A percentile compares a stretch with the other conserved stretches of the same genome.
Conservation (phyloP, 2,888 invertebrate genomes). For the Hartigia nigra region DNA sequence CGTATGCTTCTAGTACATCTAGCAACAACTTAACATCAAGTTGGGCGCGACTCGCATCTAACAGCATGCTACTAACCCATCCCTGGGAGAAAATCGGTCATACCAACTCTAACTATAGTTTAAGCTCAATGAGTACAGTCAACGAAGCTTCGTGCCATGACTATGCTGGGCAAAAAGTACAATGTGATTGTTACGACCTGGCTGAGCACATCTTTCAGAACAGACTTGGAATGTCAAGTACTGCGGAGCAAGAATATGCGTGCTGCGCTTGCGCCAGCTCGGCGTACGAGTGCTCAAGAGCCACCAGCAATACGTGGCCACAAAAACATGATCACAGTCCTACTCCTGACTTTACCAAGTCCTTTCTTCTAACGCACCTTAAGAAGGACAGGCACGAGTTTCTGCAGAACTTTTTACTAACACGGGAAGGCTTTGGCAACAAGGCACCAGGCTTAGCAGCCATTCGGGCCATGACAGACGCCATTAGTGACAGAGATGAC, state of each 20-base stretch:
- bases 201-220: slow-evolving; percentile 28
- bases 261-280: background rate
- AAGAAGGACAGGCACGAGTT: slow-evolving; percentile 46
- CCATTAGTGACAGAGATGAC: slow-evolving; percentile 12
- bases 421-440: slow-evolving; percentile 30
- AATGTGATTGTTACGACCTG: slow-evolving; percentile 49
- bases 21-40: slow-evolving; percentile 54
- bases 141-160: slow-evolving; percentile 43
- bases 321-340: slow-evolving; percentile 29
- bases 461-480: slow-evolving; percentile 41
- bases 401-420: slow-evolving; percentile 46
- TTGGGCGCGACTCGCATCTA: slow-evolving; percentile 58
- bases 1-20: slow-evolving; percentile 54
- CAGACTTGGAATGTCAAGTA: slow-evolving; percentile 22
- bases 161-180: slow-evolving; percentile 31
- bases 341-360: slow-evolving; percentile 42
- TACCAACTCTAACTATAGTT: slow-evolving; percentile 41
- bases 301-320: slow-evolving; percentile 1
- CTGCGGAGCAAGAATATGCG: slow-evolving; percentile 32
- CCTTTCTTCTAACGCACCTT: slow-evolving; percentile 45
- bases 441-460: slow-evolving; percentile 42
- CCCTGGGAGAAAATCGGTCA: slow-evolving; percentile 28
- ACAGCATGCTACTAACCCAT: slow-evolving; percentile 59
- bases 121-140: slow-evolving; percentile 42
- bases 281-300: background rate